These are phyloP conservation scores for Recurvirostra avosetta DNA, from an alignment of 2,113 vertebrate species.

Conservation along the genomic window DNA sequence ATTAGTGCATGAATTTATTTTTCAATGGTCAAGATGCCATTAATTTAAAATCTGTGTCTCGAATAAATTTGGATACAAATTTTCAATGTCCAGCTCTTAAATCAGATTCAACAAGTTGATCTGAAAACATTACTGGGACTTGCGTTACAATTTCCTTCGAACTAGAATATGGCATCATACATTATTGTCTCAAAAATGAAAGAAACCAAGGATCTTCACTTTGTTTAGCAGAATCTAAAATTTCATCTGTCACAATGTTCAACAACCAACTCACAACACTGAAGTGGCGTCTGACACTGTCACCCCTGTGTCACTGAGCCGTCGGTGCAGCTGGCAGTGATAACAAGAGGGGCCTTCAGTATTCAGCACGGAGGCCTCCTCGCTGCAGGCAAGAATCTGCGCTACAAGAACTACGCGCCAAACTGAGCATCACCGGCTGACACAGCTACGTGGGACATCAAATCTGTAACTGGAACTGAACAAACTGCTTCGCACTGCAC, in stretches of 20 bases:
- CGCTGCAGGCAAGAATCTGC: neutral
- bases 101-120: neutral
- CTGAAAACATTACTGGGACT: neutral
- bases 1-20: conserved; percentile 84
- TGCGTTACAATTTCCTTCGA: neutral
- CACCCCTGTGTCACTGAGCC: neutral
- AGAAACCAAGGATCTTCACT: neutral
- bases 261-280: neutral
- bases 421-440: neutral
- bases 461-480: neutral
- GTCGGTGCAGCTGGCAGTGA: neutral
- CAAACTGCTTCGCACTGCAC: neutral
- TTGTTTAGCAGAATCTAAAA: neutral
- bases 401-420: accelerated
- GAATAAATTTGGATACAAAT: conserved; percentile 58
- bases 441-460: neutral
- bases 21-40: conserved; percentile 51
- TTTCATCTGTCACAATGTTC: neutral
- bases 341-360: neutral
- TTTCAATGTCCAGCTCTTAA: neutral
- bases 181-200: neutral
- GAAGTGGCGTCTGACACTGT: neutral
- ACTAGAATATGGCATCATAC: neutral
- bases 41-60: conserved; percentile 45
- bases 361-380: neutral